phyloP scores from a whole-genome alignment of 2,797 vertebrate genomes.

The Sarcoramphus papa region DNA sequence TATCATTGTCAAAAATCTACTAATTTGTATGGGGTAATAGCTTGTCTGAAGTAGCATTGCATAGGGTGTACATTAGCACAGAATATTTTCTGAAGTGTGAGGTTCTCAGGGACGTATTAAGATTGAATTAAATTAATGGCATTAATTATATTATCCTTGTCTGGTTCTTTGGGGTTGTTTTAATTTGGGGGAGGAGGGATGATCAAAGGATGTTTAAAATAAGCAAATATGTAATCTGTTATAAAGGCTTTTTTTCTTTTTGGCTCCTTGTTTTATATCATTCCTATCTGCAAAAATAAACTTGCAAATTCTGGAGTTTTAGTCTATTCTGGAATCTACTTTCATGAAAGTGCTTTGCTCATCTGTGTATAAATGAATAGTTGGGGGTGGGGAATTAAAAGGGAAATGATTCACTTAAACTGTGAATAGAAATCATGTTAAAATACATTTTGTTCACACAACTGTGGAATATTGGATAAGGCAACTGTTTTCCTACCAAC shows the following conservation, averaged over 20 bases:
- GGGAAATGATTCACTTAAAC: constrained; percentile 42
- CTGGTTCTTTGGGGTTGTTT: constrained; percentile 20
- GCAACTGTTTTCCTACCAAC: constrained; percentile 28
- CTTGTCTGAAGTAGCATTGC: not conserved
- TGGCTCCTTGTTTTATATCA: not conserved
- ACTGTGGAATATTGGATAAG: constrained; percentile 6
- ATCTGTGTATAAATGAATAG: constrained; percentile 49
- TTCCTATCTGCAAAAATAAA: constrained; percentile 31
- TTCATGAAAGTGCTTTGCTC: constrained; percentile 31
- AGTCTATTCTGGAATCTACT: constrained; percentile 30
- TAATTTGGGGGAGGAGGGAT: constrained; percentile 2
- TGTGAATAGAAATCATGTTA: constrained; percentile 28
- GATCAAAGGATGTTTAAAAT: constrained; percentile 32
- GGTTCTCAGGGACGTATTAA: not conserved
- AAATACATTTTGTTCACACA: constrained; percentile 29
- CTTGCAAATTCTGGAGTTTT: constrained; percentile 32
- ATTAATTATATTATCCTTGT: constrained; percentile 10
- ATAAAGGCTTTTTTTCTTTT: constrained; percentile 4
- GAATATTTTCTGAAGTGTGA: not conserved
- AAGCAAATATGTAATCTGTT: constrained; percentile 16
- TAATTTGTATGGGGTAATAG: not conserved
- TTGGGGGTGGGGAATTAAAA: constrained; percentile 32
- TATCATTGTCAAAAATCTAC: not conserved
- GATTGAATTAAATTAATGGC: constrained; percentile 45
- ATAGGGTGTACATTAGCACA: not conserved